Base-by-base conservation (phyloP, 2,113 vertebrate species). In the Callopanchax toddi region DNA sequence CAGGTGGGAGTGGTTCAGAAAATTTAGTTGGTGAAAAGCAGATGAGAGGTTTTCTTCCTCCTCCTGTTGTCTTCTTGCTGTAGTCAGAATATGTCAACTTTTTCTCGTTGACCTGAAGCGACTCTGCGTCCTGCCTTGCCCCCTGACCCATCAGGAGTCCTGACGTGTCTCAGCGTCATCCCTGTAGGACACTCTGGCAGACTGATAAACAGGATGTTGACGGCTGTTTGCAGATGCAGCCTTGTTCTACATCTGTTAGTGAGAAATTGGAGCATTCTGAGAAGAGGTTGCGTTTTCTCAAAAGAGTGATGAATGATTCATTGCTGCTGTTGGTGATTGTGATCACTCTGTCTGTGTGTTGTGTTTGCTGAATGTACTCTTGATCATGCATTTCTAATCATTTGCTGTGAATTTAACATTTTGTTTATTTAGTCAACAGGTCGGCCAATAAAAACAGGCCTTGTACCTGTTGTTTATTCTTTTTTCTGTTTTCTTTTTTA, bases 21-120 rank as follows among this genome's bases (percentile, higher is more conserved):
- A 64, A 81, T 67, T 63, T 59, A 61, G 23, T 59, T 59, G 53
- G 45, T 21, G 26, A 50, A 65, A 57, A 53, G 58, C 67, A 55
- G 51, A 58, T 55, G 62, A 56, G 51, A 70, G 58, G 72, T 73
- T 50, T 60, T 6, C n/a, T 22, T 42, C 57, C 43, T 62, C 72
- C 61, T 40, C 12, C 93, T 94, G 91, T 21, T 59, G 67, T 84
- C 84, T 92, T 93, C 92, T 93, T 93, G 92, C 83, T 54, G 53
- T 56, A 82, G 87, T 88, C 91, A 49, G 64, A 83, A 89, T 88
- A 90, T 82, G 84, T 81, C 82, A 82, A 6, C 62, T 73, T 89
- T 88, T 76, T 58, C 66, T 76, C 69, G 77, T 42, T 16, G 54
- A 86, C 83, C 70, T 58, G 67, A 66, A 78, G 77, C 60, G 21